Base-by-base conservation (phyloP, 2,888 invertebrate genomes). In the Lasioglossum villosulum region DNA sequence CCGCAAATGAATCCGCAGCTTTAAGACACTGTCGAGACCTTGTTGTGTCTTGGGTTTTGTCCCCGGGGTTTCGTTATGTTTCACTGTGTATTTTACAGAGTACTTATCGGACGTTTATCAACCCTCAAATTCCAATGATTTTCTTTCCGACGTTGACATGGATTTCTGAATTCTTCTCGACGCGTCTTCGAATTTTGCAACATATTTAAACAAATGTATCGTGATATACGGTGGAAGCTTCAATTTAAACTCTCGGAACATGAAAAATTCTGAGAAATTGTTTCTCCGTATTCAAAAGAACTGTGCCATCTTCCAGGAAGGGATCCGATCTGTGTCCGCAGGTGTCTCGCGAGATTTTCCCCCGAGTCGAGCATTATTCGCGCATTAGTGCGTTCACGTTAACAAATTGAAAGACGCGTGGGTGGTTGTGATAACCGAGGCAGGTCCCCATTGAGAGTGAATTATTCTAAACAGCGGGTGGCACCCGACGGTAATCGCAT, bases 401-500 rank as follows among this genome's bases (percentile, higher is more conserved):
- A 37, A 42, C 42, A 37, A 72, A 75, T 42, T 66, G 74, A 23
- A 52, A 79, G 63, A 71, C 30, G 14, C 68, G 39, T n/a, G 37
- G 16, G 30, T 10, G 14, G 30, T 66, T 30, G 72, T 6, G 30
- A 23, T 12, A 39, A 71, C 52, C 52, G 66, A 16, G 59, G 10
- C 23, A 39, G 74, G 30, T 27, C 48, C 23, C 48, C 30, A 19
- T 34, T 34, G 30, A 34, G 66, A 66, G 66, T 66, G 71, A 78
- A 84, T 78, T 84, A 84, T 37, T 70, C 59, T 37, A 77, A 80
- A 56, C 70, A 77, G 52, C 42, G 56, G 42, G 39, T 4, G 86
- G 45, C 63, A 48, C 74, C 59, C 74, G 56, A 63, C 72, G 73
- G 86, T 89, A 86, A 89, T 90, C 82, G 78, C 73, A 45, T 78